A percentile compares a stretch with the other conserved stretches of the same genome.
Evolutionary conservation across 1,140 invertebrate species (phyloP).

Genomic region (Brachionus manjavacas): DNA sequence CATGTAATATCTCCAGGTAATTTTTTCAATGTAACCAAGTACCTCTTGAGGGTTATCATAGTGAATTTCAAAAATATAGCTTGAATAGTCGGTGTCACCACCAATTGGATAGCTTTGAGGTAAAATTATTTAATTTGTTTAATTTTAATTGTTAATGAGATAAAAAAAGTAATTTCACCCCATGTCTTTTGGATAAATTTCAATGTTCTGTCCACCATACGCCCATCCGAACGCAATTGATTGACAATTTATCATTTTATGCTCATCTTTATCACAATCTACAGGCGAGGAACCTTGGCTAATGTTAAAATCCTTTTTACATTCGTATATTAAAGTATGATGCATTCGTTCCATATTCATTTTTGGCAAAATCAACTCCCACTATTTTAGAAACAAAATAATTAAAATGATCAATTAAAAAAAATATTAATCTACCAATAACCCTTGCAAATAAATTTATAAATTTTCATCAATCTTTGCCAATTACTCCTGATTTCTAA

Average conservation of each 20-base stretch:
- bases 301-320: neutral
- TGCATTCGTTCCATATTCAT: conserved; percentile 26
- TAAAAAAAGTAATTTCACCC: neutral
- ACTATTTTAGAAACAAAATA: too few relatives aligned
- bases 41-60: conserved; percentile 12
- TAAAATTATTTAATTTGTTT: neutral
- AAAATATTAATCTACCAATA: too few relatives aligned
- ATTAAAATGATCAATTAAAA: neutral
- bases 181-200: conserved; percentile 18
- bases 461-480: too few relatives aligned
- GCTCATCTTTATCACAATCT: neutral
- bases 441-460: too few relatives aligned
- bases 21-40: neutral
- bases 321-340: conserved; percentile 39
- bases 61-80: conserved; percentile 35
- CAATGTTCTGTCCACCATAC: neutral
- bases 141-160: neutral
- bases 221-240: conserved; percentile 15
- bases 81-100: neutral
- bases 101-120: conserved; percentile 30
- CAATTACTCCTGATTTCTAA: too few relatives aligned
- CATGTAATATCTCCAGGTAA: neutral
- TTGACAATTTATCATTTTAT: neutral
- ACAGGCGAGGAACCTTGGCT: neutral
- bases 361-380: conserved; percentile 24